Conservation (phyloP, 2,113 vertebrate genomes). For the Psilopogon haemacephalus region DNA sequence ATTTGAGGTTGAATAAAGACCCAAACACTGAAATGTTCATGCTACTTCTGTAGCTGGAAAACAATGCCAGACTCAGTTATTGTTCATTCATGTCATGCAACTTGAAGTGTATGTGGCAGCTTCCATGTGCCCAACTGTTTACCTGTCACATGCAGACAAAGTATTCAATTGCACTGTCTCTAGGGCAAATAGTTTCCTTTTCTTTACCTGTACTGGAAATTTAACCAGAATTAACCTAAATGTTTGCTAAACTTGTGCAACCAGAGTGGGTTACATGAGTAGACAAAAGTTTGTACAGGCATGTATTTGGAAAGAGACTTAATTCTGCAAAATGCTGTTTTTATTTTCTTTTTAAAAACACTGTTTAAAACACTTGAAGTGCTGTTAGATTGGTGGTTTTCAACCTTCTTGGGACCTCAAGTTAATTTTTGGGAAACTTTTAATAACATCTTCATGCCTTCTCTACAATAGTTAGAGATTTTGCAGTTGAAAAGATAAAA, state of each 20-base stretch:
- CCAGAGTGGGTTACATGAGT: neutral
- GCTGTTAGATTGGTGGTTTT: neutral
- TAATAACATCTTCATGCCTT: neutral
- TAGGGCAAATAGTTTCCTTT: neutral
- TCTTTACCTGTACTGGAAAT: neutral
- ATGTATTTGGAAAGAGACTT: neutral
- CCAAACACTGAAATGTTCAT: neutral
- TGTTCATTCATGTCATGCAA: neutral
- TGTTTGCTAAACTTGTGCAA: neutral
- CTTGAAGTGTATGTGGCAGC: rapidly evolving
- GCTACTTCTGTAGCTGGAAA: neutral
- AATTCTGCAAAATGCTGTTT: neutral
- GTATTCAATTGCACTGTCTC: neutral
- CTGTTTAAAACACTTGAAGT: neutral
- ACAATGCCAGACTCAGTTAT: neutral
- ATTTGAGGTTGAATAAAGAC: slow-evolving; percentile 6
- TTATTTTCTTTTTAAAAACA: neutral
- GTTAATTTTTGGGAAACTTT: neutral
- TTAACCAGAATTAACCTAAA: neutral
- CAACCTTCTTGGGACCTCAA: neutral
- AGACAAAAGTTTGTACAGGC: neutral
- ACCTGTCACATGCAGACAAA: neutral
- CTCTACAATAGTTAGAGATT: neutral
- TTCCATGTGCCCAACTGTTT: neutral
- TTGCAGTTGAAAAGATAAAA: neutral